phyloP scores from a whole-genome alignment of 2,113 vertebrate species.

The Cryptotis parvus region DNA sequence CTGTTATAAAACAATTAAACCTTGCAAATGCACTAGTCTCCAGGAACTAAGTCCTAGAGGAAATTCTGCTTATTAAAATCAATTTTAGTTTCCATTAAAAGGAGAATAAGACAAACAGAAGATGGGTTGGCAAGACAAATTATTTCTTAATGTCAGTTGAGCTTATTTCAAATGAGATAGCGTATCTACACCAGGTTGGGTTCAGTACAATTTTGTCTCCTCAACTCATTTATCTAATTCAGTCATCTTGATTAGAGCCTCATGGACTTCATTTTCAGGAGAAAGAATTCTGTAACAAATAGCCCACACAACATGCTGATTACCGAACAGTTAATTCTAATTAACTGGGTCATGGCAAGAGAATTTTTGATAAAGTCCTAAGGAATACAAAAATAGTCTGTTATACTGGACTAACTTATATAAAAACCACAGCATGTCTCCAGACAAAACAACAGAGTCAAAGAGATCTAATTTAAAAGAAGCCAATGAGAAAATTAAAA shows the following conservation, averaged over 20 bases:
- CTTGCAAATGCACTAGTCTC: conserved; percentile 90
- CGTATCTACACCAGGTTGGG: conserved; percentile 88
- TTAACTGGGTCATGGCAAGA: conserved; percentile 90
- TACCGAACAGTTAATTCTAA: conserved; percentile 92
- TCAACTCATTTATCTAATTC: conserved; percentile 93
- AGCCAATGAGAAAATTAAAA: conserved; percentile 90
- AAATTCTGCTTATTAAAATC: conserved; percentile 93
- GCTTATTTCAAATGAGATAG: conserved; percentile 91
- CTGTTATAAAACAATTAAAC: conserved; percentile 93
- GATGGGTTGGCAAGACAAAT: conserved; percentile 91
- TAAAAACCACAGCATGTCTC: conserved; percentile 86
- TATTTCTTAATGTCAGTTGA: conserved; percentile 93
- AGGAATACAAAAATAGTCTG: conserved; percentile 85
- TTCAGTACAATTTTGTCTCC: conserved; percentile 88
- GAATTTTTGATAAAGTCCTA: conserved; percentile 90
- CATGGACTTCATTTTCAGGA: conserved; percentile 88
- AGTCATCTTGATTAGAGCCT: conserved; percentile 91
- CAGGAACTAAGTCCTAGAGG: conserved; percentile 90
- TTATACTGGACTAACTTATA: conserved; percentile 83
- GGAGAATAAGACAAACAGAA: conserved; percentile 91
- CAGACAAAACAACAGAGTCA: conserved; percentile 85
- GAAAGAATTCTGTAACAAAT: conserved; percentile 88
- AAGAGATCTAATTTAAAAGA: conserved; percentile 89
- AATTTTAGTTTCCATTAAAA: conserved; percentile 94
- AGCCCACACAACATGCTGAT: conserved; percentile 90